Percentiles rank a stretch among this genome's conserved stretches.
These are phyloP conservation scores for Takifugu bimaculatus DNA, from an alignment of 2,113 vertebrate species.

Conservation along the genomic window DNA sequence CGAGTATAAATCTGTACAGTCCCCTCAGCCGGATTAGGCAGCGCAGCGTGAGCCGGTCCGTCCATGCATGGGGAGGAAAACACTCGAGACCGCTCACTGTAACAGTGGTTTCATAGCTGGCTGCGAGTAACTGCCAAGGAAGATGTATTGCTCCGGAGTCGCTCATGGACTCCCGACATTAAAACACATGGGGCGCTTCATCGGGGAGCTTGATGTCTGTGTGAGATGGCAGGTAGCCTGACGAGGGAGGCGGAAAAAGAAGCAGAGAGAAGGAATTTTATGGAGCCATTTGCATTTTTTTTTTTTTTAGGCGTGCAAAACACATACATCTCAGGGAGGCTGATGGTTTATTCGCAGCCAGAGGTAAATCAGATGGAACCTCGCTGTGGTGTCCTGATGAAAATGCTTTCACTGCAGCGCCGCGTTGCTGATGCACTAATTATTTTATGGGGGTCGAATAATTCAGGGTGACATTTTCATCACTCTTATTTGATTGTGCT, in stretches of 20 bases:
- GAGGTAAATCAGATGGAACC: conserved; percentile 65
- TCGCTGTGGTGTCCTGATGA: conserved; percentile 60
- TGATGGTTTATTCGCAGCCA: conserved; percentile 54
- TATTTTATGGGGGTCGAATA: conserved; percentile 70
- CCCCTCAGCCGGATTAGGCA: conserved; percentile 70
- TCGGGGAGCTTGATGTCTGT: conserved; percentile 73
- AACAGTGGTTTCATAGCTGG: conserved; percentile 67
- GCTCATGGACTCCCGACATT: conserved; percentile 70
- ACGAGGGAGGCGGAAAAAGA: conserved; percentile 55
- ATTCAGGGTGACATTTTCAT: conserved; percentile 59
- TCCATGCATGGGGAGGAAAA: conserved; percentile 74
- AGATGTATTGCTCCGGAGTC: conserved; percentile 74
- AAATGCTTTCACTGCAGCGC: conserved; percentile 64
- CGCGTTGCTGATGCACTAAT: conserved; percentile 58
- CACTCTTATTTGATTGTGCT: conserved; percentile 53
- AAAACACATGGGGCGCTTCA: conserved; percentile 75
- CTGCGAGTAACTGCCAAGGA: conserved; percentile 75
- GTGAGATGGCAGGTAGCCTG: conserved; percentile 74
- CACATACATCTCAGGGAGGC: conserved; percentile 64
- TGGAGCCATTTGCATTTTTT: conserved; percentile 57
- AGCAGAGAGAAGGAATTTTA: conserved; percentile 50
- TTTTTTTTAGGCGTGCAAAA: conserved; percentile 48
- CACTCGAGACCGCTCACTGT: conserved; percentile 72
- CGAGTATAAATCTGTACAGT: conserved; percentile 73
- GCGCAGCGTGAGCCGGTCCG: conserved; percentile 69